Conservation (phyloP, 2,888 invertebrate species). For the Holacanthella duospinosa region DNA sequence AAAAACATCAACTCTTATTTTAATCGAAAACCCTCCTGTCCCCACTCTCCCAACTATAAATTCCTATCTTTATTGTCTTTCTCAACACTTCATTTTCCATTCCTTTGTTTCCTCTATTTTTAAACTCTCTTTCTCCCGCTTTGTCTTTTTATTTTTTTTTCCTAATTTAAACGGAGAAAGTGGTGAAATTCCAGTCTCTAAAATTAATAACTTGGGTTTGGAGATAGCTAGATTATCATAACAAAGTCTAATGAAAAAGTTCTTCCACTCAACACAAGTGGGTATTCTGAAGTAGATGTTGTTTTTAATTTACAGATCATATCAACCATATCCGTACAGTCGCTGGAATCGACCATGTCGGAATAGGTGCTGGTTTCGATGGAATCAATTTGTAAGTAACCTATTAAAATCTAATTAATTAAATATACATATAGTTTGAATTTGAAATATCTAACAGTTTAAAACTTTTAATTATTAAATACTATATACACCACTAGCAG, state of each 20-base stretch:
- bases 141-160: too few species aligned
- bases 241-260: background rate
- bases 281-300: background rate
- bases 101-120: background rate
- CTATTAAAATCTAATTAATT: background rate
- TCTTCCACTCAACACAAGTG: too few species aligned
- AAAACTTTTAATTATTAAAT: too few species aligned
- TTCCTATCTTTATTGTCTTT: background rate
- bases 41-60: background rate
- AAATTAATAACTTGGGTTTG: background rate
- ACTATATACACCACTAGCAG: too few species aligned
- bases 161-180: background rate
- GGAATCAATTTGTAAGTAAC: constrained; percentile 77
- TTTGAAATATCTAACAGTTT: background rate
- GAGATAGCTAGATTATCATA: background rate
- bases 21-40: background rate
- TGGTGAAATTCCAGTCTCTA: background rate
- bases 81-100: background rate
- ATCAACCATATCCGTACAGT: constrained; percentile 75
- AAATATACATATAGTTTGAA: background rate
- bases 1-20: background rate
- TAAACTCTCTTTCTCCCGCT: background rate
- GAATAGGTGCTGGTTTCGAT: constrained; percentile 77
- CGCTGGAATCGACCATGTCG: constrained; percentile 75
- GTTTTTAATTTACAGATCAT: constrained; percentile 50